Evolutionary conservation across 2,797 vertebrate genomes (phyloP), one percentile per base, ranked within the genome.

Genomic region (Hydrophis major): DNA sequence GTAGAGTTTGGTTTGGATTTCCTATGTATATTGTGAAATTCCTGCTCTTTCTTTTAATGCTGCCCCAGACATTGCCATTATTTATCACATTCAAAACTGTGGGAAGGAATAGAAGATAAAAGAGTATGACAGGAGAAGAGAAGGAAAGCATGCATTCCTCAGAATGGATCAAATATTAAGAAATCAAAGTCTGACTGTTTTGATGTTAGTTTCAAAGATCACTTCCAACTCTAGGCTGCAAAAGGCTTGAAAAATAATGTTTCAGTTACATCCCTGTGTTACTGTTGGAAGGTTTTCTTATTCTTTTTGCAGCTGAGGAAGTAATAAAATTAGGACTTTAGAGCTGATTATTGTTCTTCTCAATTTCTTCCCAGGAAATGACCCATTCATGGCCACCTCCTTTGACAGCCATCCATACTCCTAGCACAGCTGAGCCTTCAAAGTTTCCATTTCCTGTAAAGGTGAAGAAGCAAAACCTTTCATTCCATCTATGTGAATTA

Each of bases 371-470:
- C 96, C 94, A 99, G 99, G 99, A 99, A 98, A 99, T 99, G 99
- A 99, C 98, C 92, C 98, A 98, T 83, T 98, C 98, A 28, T 99
- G 99, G 98, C 99, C 99, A 13, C 98, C 99, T 92, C 98, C 98
- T 87, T 94, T 99, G 96, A 98, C 98, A 96, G 98, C 98, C 94
- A 98, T 99, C 96, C 97, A 98, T 63, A 98, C 98, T 0, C 98
- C 99, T 12, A 97, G 97, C 93, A 97, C 98, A 92, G 96, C 98
- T 32, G 98, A 98, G 95, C 94, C 98, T 66, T 97, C 98, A 92
- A 98, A 98, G 95, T 98, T 98, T 96, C 97, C 97, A 2, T 98
- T 98, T 94, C 97, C 98, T 32, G 28, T 97, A 89, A 98, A 99
- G 98, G 99, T 99, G 97, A 98, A 94, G 14, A 56, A 2, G 53